Evolutionary conservation across 2,113 vertebrate species (phyloP).

Genomic region (Callocephalon fimbriatum): DNA sequence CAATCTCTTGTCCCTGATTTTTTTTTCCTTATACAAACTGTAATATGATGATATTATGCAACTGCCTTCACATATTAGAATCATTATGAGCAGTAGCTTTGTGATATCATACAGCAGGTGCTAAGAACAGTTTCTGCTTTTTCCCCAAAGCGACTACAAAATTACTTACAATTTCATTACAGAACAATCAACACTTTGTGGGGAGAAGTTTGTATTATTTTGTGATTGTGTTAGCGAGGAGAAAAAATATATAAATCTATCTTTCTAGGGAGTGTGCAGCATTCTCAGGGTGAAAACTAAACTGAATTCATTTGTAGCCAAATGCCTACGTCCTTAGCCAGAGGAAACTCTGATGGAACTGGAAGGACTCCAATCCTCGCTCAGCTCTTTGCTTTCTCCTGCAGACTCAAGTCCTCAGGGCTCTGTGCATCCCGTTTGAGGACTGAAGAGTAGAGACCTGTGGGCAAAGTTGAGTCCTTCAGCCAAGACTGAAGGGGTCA

Average conservation of each 20-base stretch:
- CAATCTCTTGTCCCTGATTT: constrained; percentile 14
- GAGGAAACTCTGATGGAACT: background rate
- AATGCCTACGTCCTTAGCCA: background rate
- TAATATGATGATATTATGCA: constrained; percentile 62
- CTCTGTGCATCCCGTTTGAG: background rate
- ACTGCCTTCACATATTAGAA: constrained; percentile 49
- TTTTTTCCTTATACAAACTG: constrained; percentile 42
- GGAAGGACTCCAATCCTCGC: background rate
- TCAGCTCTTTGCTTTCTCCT: background rate
- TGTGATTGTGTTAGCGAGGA: constrained; percentile 29
- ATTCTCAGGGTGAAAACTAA: constrained; percentile 38
- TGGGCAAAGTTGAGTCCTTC: background rate
- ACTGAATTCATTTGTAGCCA: constrained; percentile 32
- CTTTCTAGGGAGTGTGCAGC: constrained; percentile 29
- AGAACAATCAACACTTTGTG: constrained; percentile 67
- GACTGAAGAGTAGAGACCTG: background rate
- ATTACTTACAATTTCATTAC: constrained; percentile 69
- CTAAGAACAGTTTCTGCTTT: constrained; percentile 66
- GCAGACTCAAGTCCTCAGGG: background rate
- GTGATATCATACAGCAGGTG: constrained; percentile 73
- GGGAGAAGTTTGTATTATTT: constrained; percentile 54
- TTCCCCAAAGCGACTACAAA: constrained; percentile 63
- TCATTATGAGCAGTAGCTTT: constrained; percentile 56
- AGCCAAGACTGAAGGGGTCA: background rate
- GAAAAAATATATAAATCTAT: background rate